Conservation (phyloP, 2,888 invertebrate genomes). For the Hofmannophila pseudospretella region DNA sequence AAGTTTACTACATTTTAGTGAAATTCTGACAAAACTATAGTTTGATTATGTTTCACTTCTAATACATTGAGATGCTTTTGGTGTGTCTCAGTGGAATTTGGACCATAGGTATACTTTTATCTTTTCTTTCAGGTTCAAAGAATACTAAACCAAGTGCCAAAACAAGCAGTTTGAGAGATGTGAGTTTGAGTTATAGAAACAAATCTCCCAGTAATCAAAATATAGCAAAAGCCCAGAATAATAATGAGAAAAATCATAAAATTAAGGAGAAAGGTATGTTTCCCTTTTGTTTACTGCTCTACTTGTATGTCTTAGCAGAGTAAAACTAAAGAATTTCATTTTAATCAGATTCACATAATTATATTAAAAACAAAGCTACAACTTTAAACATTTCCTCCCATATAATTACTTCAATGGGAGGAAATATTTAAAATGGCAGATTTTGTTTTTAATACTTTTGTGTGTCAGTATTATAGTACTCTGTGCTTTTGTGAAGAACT, state of each 20-base stretch:
- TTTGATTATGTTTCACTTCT: too few species aligned
- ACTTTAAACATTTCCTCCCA: too few species aligned
- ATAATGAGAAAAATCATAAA: constrained; percentile 22
- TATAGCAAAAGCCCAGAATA: constrained; percentile 22
- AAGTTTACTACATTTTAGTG: constrained; percentile 16
- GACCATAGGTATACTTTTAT: not conserved
- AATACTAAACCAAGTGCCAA: constrained; percentile 40
- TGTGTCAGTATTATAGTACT: too few species aligned
- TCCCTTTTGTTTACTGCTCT: not conserved
- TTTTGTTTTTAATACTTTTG: too few species aligned
- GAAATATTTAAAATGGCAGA: too few species aligned
- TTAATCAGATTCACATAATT: too few species aligned
- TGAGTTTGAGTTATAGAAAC: constrained; percentile 22
- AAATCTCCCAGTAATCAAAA: constrained; percentile 31
- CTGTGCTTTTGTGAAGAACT: too few species aligned
- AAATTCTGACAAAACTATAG: too few species aligned
- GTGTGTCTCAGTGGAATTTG: not conserved
- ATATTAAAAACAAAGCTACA: too few species aligned
- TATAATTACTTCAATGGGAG: too few species aligned
- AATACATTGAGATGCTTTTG: not conserved
- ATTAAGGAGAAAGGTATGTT: constrained; percentile 20
- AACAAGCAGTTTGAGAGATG: constrained; percentile 28
- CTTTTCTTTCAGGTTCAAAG: constrained; percentile 38
- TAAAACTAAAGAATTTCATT: not conserved
- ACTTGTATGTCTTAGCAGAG: not conserved